Percentiles rank a stretch among this genome's conserved stretches.
phyloP scores from a whole-genome alignment of 2,888 invertebrate genomes.

The Synanthedon formicaeformis region DNA sequence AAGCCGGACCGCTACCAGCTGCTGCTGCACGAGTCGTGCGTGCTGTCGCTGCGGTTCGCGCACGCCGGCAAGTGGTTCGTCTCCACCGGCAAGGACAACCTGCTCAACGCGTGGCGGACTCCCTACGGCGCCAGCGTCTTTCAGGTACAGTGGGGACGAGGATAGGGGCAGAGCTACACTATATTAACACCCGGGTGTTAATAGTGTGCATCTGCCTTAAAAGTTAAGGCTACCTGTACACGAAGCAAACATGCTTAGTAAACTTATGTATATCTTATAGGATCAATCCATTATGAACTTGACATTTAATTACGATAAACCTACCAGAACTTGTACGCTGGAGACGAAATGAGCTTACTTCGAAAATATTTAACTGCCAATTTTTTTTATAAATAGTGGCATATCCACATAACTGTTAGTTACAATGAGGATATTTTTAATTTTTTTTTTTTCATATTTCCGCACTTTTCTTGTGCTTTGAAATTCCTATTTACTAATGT shows the following conservation, averaged over 20 bases:
- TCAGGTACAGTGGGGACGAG: constrained; percentile 74
- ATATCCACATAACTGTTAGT: not conserved
- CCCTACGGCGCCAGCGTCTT: constrained; percentile 98
- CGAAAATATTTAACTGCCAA: too few species aligned
- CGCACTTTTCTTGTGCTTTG: not conserved
- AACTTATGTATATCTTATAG: too few species aligned
- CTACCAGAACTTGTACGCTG: too few species aligned
- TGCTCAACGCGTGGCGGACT: constrained; percentile 97
- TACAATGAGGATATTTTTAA: not conserved
- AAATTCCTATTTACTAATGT: constrained; percentile 1
- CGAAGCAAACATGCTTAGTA: too few species aligned
- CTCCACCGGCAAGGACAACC: constrained; percentile 98
- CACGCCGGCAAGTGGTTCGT: constrained; percentile 99
- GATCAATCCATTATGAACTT: too few species aligned
- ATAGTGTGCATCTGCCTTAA: too few species aligned
- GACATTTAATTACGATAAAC: too few species aligned
- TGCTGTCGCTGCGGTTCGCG: constrained; percentile 94
- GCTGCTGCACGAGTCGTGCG: constrained; percentile 96
- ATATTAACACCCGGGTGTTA: too few species aligned
- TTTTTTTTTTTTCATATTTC: not conserved
- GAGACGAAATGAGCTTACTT: too few species aligned
- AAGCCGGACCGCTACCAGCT: constrained; percentile 97
- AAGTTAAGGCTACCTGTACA: too few species aligned
- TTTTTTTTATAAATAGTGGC: too few species aligned
- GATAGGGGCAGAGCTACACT: too few species aligned